A percentile compares a stretch with the other conserved stretches of the same genome.
Evolutionary conservation across 2,113 vertebrate species (phyloP).

Genomic region (Girardinichthys multiradiatus): DNA sequence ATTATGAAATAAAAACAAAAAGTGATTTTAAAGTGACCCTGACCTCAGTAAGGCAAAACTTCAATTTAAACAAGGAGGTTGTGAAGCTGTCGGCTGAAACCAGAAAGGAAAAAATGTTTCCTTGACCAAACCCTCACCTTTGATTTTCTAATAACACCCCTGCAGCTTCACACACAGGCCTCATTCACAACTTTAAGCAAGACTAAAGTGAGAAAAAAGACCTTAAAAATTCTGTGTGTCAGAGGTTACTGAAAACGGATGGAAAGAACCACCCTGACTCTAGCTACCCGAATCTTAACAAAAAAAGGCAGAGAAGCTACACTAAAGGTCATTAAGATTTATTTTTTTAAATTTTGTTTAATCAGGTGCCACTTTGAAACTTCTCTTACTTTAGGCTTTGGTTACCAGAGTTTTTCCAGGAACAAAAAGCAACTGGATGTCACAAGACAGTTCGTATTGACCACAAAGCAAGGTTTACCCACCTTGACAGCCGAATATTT

Average conservation of each 20-base stretch:
- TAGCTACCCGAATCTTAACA: too few relatives aligned
- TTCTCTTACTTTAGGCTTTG: neutral
- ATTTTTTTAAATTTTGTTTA: neutral
- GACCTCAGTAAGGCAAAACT: neutral
- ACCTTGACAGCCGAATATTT: neutral
- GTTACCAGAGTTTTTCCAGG: neutral
- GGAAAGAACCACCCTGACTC: too few relatives aligned
- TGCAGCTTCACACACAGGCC: neutral
- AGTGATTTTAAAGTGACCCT: too few relatives aligned
- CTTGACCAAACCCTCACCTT: slow-evolving; percentile 6
- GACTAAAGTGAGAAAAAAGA: neutral
- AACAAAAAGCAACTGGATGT: neutral
- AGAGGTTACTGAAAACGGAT: too few relatives aligned
- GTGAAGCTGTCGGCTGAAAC: neutral
- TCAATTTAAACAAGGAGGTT: neutral
- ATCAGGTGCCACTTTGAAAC: neutral
- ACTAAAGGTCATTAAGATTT: neutral
- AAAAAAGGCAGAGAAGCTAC: too few relatives aligned
- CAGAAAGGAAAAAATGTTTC: slow-evolving; percentile 1
- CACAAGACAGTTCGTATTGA: neutral
- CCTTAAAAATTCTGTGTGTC: neutral
- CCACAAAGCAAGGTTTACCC: neutral
- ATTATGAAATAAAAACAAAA: too few relatives aligned
- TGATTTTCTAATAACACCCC: neutral
- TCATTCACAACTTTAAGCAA: slow-evolving; percentile 6